These are phyloP conservation scores for Choloepus didactylus DNA, from an alignment of 2,797 vertebrate genomes.

Conservation along the genomic window DNA sequence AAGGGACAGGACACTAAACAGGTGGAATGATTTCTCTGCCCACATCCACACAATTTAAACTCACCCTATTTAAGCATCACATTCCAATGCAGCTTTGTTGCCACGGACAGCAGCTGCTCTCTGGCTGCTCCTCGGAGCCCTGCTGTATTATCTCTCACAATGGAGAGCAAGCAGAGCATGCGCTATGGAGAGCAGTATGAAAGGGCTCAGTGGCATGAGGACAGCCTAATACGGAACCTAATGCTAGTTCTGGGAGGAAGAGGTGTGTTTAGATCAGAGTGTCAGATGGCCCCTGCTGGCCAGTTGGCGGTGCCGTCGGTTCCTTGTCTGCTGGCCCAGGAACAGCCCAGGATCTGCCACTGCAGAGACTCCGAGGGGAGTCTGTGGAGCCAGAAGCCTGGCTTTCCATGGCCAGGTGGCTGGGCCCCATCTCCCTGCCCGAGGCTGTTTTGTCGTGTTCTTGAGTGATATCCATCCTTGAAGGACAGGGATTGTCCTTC, in stretches of 20 bases:
- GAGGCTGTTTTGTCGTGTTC: no score
- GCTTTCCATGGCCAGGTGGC: not conserved
- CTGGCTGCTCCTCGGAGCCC: not conserved
- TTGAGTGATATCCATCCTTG: not conserved
- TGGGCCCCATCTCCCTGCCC: not conserved
- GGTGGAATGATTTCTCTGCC: not conserved
- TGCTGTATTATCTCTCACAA: not conserved
- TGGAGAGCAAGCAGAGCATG: not conserved
- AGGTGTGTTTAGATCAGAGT: not conserved
- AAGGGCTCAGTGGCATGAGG: not conserved
- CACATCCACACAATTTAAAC: not conserved
- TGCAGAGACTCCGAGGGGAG: not conserved
- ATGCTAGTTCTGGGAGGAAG: rapidly evolving
- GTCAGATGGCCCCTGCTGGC: not conserved
- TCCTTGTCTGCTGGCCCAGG: no score
- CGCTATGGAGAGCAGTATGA: not conserved
- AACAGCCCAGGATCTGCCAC: not conserved
- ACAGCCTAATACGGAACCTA: not conserved
- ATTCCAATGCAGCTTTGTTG: not conserved
- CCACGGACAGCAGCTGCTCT: not conserved
- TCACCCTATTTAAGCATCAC: not conserved
- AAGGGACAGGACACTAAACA: not conserved
- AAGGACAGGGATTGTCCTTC: not conserved
- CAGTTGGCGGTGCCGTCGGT: not conserved
- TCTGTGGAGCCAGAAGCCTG: not conserved